phyloP scores from a whole-genome alignment of 2,113 vertebrate genomes.

The Ammodytes dubius region DNA sequence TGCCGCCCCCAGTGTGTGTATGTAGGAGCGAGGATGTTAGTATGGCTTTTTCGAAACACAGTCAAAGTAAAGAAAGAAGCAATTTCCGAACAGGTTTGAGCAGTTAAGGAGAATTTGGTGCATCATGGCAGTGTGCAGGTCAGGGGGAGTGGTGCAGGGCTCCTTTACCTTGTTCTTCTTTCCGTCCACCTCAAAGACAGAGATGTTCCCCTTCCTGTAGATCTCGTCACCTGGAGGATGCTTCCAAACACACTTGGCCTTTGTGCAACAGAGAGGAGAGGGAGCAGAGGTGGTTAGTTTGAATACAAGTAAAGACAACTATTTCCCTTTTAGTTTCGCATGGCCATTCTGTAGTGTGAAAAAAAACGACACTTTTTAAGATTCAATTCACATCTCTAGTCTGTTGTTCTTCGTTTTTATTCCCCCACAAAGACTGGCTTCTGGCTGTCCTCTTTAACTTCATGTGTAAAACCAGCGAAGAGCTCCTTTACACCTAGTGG shows the following conservation, averaged over 20 bases:
- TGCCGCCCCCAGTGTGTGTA: no score
- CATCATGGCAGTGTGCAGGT: background rate
- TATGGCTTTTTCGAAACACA: no score
- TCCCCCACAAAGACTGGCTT: no score
- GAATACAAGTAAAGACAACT: background rate
- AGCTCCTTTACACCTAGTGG: background rate
- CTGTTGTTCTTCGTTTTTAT: no score
- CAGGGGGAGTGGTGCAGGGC: background rate
- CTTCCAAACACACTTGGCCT: slow-evolving; percentile 99
- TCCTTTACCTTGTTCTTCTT: slow-evolving; percentile 95
- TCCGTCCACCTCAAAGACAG: slow-evolving; percentile 98
- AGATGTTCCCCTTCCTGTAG: slow-evolving; percentile 95
- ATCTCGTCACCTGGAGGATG: slow-evolving; percentile 97
- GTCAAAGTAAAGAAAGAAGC: background rate
- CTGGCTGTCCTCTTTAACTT: background rate
- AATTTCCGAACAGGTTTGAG: background rate
- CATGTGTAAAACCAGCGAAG: background rate
- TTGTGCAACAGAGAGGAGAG: background rate
- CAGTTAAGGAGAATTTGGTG: background rate
- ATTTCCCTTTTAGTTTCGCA: background rate
- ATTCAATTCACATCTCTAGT: background rate
- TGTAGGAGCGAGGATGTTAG: no score
- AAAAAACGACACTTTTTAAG: background rate
- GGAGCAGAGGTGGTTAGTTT: background rate
- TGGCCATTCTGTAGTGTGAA: background rate